Evolutionary conservation across 2,888 invertebrate species (phyloP).

Genomic region (Nemotelus pantherinus): DNA sequence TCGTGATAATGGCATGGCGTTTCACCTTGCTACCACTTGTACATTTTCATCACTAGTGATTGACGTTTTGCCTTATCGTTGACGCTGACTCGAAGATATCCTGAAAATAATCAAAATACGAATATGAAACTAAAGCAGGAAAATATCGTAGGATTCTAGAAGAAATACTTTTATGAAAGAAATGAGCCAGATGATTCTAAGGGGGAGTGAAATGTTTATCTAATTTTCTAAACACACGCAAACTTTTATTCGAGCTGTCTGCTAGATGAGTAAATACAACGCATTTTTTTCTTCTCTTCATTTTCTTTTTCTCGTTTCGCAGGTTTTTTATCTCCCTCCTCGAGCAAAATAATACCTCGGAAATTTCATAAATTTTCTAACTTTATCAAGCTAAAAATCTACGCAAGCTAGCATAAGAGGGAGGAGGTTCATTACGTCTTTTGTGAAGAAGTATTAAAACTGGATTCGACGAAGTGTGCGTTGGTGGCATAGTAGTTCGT

Average conservation of each 20-base stretch:
- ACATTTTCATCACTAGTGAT: constrained; percentile 10
- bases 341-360: neutral
- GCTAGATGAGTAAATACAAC: neutral
- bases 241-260: neutral
- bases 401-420: neutral
- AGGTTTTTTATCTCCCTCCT: neutral
- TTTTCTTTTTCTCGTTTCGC: neutral
- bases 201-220: neutral
- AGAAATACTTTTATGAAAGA: neutral
- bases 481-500: neutral
- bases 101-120: constrained; percentile 8
- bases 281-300: neutral
- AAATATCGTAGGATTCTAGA: constrained; percentile 4
- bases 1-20: neutral
- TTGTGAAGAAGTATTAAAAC: neutral
- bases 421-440: neutral
- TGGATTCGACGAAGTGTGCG: neutral
- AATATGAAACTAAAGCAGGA: neutral
- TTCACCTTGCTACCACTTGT: neutral
- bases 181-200: neutral
- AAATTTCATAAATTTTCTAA: constrained; percentile 18
- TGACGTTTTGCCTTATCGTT: constrained; percentile 25
- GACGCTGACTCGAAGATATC: constrained; percentile 1
- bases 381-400: neutral
- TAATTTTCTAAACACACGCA: constrained; percentile 2